Evolutionary conservation across 1,140 invertebrate genomes (phyloP).

Genomic region (Eueides isabella): DNA sequence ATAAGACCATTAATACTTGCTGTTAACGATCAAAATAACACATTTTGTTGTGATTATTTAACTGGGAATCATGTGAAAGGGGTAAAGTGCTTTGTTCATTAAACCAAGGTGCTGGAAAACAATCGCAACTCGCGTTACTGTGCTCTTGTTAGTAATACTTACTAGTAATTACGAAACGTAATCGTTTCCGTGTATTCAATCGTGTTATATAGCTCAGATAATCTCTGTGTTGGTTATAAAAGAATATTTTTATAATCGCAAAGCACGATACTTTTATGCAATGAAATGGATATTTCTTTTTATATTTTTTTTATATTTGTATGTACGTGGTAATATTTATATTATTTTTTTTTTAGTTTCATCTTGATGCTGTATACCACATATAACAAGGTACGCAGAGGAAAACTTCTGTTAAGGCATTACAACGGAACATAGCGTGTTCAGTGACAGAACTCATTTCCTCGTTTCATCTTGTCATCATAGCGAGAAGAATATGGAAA

Average conservation of each 20-base stretch:
- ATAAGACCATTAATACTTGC: neutral
- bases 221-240: neutral
- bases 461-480: too few species aligned
- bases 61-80: slow-evolving; percentile 19
- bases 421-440: too few species aligned
- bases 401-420: too few species aligned
- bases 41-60: slow-evolving; percentile 10
- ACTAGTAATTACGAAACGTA: slow-evolving; percentile 7
- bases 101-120: slow-evolving; percentile 16
- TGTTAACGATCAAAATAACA: neutral
- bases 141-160: slow-evolving; percentile 19
- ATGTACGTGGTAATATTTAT: too few species aligned
- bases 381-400: too few species aligned
- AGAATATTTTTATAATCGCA: neutral
- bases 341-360: too few species aligned
- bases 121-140: slow-evolving; percentile 8
- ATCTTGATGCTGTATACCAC: too few species aligned
- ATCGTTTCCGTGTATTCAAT: slow-evolving; percentile 21
- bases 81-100: slow-evolving; percentile 16
- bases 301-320: too few species aligned
- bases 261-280: neutral
- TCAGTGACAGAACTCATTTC: too few species aligned
- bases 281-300: neutral
- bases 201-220: neutral
- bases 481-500: too few species aligned